A percentile compares a stretch with the other conserved stretches of the same genome.
phyloP scores from a whole-genome alignment of 2,113 vertebrate genomes.

The Scomber japonicus region DNA sequence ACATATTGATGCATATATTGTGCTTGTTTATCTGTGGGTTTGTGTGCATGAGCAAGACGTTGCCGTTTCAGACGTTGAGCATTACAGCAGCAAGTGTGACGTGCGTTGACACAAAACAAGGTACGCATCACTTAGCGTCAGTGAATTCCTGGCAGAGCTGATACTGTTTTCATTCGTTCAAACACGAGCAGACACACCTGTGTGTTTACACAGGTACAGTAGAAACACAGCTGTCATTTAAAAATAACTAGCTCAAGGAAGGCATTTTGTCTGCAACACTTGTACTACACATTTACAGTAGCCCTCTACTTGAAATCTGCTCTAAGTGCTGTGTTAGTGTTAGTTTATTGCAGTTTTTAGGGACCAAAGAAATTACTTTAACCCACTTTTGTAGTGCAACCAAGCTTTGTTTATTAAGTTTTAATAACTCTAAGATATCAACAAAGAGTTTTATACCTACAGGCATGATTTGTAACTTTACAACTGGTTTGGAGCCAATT shows the following conservation, averaged over 20 bases:
- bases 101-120: slow-evolving; percentile 17
- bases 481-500: too few relatives aligned
- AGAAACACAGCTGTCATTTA: not conserved
- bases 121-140: slow-evolving; percentile 11
- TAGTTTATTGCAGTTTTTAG: not conserved
- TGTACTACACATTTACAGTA: too few relatives aligned
- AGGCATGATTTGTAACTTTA: too few relatives aligned
- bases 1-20: not conserved
- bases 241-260: not conserved
- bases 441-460: too few relatives aligned
- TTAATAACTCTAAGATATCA: too few relatives aligned
- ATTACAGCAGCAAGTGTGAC: not conserved
- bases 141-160: slow-evolving; percentile 24
- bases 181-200: slow-evolving; percentile 41
- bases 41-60: not conserved
- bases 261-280: not conserved
- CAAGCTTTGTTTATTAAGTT: too few relatives aligned
- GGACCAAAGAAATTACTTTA: too few relatives aligned
- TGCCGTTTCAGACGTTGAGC: not conserved
- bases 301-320: not conserved
- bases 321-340: not conserved
- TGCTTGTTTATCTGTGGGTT: not conserved
- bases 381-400: too few relatives aligned
- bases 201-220: slow-evolving; percentile 21
- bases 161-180: slow-evolving; percentile 3